Evolutionary conservation across 2,888 invertebrate species (phyloP).

Genomic region (Dioctria rufipes): DNA sequence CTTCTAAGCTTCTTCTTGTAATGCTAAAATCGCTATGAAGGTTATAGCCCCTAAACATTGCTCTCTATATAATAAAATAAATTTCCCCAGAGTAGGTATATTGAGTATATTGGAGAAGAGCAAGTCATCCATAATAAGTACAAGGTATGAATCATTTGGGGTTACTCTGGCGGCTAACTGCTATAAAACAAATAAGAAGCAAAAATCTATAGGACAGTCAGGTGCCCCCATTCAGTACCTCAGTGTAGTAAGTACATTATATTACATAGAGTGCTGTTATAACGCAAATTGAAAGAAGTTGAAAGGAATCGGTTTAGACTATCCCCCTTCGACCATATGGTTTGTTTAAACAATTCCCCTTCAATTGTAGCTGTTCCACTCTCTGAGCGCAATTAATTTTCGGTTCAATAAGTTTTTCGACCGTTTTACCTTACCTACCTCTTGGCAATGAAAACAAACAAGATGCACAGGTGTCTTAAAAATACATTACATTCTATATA

Average conservation of each 20-base stretch:
- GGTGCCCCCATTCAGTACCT: neutral
- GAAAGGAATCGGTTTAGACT: slow-evolving; percentile 12
- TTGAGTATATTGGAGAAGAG: no score
- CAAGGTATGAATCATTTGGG: no score
- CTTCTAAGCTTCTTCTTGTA: no score
- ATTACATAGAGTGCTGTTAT: neutral
- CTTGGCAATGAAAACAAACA: slow-evolving; percentile 11
- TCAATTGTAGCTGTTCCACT: slow-evolving; percentile 37
- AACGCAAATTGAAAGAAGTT: slow-evolving; percentile 5
- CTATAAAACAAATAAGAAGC: no score
- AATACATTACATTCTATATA: slow-evolving; percentile 25
- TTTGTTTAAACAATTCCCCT: slow-evolving; percentile 45
- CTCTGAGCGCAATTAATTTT: slow-evolving; percentile 47
- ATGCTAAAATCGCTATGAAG: no score
- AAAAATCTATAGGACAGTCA: no score
- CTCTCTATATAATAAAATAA: no score
- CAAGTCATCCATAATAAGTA: no score
- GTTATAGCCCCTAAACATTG: no score
- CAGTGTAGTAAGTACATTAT: no score
- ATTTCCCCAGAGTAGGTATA: no score
- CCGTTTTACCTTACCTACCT: slow-evolving; percentile 8
- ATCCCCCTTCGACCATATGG: slow-evolving; percentile 1
- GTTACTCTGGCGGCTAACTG: no score
- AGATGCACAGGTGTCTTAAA: slow-evolving; percentile 45
- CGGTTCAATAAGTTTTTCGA: slow-evolving; percentile 46